Conservation (phyloP, 2,888 invertebrate genomes). For the Acanthosepion pharaonis region DNA sequence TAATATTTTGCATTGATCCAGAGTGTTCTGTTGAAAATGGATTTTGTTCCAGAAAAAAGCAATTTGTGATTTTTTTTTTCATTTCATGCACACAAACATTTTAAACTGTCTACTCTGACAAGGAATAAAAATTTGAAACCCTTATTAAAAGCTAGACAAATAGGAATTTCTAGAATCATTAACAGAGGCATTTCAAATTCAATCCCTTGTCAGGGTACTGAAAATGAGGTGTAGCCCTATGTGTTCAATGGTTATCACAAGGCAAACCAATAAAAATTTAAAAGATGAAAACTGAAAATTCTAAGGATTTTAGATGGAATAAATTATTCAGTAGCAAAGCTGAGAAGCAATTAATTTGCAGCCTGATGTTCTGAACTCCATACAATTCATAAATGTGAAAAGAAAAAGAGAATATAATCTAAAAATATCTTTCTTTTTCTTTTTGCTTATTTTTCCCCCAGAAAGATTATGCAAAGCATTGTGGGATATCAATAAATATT, state of each 20-base stretch:
- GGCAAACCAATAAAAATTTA: neutral
- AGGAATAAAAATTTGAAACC: no score
- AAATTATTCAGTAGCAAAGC: neutral
- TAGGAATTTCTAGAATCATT: no score
- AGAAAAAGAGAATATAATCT: neutral
- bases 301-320: neutral
- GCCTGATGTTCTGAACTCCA: neutral
- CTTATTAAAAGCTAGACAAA: no score
- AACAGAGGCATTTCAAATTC: no score
- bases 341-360: neutral
- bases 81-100: no score
- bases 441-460: neutral
- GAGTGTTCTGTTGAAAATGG: no score
- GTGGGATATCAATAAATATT: neutral
- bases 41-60: no score
- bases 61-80: no score
- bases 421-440: conserved; percentile 8
- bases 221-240: neutral
- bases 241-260: neutral
- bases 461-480: neutral
- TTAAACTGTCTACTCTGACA: no score
- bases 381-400: neutral
- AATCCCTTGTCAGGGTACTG: no score
- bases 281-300: neutral
- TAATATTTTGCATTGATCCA: no score